phyloP scores from a whole-genome alignment of 2,888 invertebrate genomes.

The Eurois occulta region DNA sequence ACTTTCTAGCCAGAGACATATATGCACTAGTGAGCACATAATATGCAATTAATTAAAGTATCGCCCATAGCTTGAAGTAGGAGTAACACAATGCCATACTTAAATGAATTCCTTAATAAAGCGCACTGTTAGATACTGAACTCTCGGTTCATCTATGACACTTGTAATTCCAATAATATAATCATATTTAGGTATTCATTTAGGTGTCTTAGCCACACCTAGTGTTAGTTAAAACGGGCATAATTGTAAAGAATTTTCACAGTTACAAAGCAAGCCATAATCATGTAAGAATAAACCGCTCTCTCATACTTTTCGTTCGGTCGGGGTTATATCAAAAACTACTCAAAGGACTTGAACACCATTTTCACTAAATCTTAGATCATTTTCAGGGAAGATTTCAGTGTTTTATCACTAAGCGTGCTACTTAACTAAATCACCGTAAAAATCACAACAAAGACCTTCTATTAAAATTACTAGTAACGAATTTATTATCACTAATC shows the following conservation, averaged over 20 bases:
- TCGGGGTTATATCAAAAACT: constrained; percentile 32
- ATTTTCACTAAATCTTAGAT: constrained; percentile 16
- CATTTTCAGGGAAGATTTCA: constrained; percentile 21
- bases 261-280: not conserved
- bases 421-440: constrained; percentile 39
- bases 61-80: not conserved
- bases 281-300: not conserved
- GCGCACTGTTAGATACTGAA: not conserved
- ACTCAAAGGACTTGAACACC: constrained; percentile 21
- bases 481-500: constrained; percentile 63
- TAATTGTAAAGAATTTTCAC: not conserved
- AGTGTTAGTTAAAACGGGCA: not conserved
- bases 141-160: not conserved
- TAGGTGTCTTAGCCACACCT: not conserved
- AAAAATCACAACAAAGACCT: constrained; percentile 63
- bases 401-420: constrained; percentile 15
- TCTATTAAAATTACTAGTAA: constrained; percentile 63
- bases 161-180: not conserved
- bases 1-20: not conserved
- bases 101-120: not conserved
- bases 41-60: not conserved
- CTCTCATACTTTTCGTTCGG: not conserved
- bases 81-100: not conserved
- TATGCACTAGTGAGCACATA: not conserved
- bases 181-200: not conserved